Percentiles rank a stretch among this genome's conserved stretches.
Evolutionary conservation across 2,797 vertebrate genomes (phyloP).

Genomic region (Lemur catta): DNA sequence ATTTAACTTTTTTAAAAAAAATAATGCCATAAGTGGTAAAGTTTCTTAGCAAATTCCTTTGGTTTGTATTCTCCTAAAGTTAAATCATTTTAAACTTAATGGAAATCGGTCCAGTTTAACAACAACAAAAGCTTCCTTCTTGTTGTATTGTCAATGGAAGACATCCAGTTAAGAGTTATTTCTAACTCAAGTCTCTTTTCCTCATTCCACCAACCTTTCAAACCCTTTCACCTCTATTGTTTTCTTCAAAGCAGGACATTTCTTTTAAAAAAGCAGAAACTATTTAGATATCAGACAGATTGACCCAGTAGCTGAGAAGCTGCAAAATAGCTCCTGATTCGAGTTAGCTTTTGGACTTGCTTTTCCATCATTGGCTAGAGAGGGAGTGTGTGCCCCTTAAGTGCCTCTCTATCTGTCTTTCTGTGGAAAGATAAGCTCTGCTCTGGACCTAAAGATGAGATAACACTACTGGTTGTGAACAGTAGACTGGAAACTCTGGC

Average conservation of each 20-base stretch:
- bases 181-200: background rate
- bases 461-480: conserved; percentile 34
- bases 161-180: background rate
- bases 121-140: background rate
- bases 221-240: background rate
- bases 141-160: background rate
- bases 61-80: background rate
- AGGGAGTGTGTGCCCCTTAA: background rate
- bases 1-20: background rate
- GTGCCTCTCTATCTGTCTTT: conserved; percentile 46
- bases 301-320: background rate
- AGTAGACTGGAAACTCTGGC: conserved; percentile 33
- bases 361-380: conserved; percentile 9
- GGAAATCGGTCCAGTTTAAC: background rate
- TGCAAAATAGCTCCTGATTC: background rate
- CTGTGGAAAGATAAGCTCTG: conserved; percentile 40
- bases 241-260: conserved; percentile 23
- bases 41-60: background rate
- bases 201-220: background rate
- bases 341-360: background rate
- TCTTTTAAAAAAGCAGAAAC: conserved; percentile 55
- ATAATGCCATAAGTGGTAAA: background rate
- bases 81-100: background rate
- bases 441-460: conserved; percentile 34
- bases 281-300: background rate